A percentile compares a stretch with the other conserved stretches of the same genome.
Conservation (phyloP, 2,888 invertebrate species). For the Lapara coniferarum region DNA sequence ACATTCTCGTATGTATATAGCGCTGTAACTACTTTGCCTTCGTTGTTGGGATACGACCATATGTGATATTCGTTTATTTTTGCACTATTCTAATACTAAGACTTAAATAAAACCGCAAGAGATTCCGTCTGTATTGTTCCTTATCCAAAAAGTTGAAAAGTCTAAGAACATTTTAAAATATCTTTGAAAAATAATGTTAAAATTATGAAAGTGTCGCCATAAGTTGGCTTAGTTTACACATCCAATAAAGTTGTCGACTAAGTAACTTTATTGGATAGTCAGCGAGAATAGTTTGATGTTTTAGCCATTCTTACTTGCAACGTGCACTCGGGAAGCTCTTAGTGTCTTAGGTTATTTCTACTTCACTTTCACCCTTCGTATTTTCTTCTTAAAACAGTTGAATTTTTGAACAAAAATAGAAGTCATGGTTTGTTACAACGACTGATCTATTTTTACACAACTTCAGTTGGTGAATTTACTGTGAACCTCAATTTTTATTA, state of each 20-base stretch:
- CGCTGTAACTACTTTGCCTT: too few species aligned
- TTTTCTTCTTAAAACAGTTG: constrained; percentile 40
- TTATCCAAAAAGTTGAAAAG: neutral
- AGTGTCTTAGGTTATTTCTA: constrained; percentile 68
- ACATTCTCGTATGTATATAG: too few species aligned
- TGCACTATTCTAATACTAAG: too few species aligned
- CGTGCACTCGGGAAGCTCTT: constrained; percentile 52
- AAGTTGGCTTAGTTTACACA: constrained; percentile 56
- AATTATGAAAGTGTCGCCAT: constrained; percentile 24
- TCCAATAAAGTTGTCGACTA: constrained; percentile 65
- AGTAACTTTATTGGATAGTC: constrained; percentile 42
- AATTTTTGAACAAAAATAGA: neutral
- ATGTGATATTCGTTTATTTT: too few species aligned
- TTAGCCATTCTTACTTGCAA: constrained; percentile 49
- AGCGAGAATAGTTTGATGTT: constrained; percentile 66
- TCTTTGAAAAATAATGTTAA: constrained; percentile 3
- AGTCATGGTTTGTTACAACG: neutral
- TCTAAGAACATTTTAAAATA: neutral
- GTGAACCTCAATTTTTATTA: too few species aligned
- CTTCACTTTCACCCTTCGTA: constrained; percentile 40
- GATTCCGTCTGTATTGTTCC: too few species aligned
- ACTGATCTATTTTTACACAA: too few species aligned
- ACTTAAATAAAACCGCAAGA: too few species aligned
- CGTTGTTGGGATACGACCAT: too few species aligned
- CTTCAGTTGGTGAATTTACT: too few species aligned